Percentiles rank a stretch among this genome's conserved stretches.
Evolutionary conservation across 2,113 vertebrate species (phyloP).

Genomic region (Capricornis sumatraensis): DNA sequence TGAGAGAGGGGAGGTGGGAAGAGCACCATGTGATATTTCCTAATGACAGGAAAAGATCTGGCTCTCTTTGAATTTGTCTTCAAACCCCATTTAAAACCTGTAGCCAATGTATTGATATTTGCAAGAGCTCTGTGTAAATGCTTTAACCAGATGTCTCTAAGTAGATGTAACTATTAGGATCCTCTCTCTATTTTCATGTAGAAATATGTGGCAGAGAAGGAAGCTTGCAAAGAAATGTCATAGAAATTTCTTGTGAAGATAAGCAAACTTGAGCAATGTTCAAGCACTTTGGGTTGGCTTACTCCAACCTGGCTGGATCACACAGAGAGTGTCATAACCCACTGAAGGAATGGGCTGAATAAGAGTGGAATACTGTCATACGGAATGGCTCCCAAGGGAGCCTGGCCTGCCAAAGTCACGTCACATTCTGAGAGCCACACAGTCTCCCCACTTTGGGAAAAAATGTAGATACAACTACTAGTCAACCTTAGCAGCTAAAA

Average conservation of each 20-base stretch:
- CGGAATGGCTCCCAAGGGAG: not conserved
- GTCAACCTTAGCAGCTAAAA: not conserved
- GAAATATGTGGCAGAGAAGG: not conserved
- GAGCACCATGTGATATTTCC: not conserved
- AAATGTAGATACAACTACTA: not conserved
- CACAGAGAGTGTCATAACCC: not conserved
- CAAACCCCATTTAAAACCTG: not conserved
- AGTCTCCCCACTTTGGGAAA: not conserved
- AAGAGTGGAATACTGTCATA: not conserved
- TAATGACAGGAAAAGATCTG: not conserved
- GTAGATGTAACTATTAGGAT: not conserved
- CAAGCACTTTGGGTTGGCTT: not conserved
- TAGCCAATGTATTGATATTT: not conserved
- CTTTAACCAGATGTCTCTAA: not conserved
- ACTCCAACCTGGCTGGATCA: not conserved
- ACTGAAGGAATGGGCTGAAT: not conserved
- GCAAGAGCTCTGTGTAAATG: not conserved
- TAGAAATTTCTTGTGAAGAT: not conserved
- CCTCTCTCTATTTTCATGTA: not conserved
- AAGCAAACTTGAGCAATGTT: not conserved
- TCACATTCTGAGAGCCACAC: not conserved
- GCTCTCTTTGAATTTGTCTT: not conserved
- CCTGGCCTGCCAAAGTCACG: not conserved
- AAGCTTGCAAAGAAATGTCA: not conserved
- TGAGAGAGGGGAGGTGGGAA: not conserved